Base-by-base conservation (phyloP, 2,888 invertebrate species). In the Noctua janthe region DNA sequence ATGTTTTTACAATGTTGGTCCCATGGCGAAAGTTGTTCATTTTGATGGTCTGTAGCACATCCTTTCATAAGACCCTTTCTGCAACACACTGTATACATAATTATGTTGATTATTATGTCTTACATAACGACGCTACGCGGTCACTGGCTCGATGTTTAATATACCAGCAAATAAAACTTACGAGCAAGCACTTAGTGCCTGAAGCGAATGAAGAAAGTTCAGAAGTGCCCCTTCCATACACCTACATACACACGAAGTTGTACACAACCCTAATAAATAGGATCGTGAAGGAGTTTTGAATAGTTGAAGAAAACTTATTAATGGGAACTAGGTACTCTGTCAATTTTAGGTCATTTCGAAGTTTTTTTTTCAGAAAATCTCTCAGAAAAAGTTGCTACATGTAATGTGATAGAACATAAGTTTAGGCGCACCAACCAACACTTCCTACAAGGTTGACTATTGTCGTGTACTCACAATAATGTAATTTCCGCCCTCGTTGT, bases 401-500 rank as follows among this genome's bases (percentile, higher is more conserved):
- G 8, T 35, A 35, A 35, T 35, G 8, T 64, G 8, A 29, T 62
- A 35, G 17, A 64, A 64, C 10, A 64, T 4, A n/a, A n/a, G 39
- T 59, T 54, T 4, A 59, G 7, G 15, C 15, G 7, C 43, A 54
- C 43, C n/a, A 47, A 49, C 62, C 20, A 47, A 49, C 7, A 59
- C n/a, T 59, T 64, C 56, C 43, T 70, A 23, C 51, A 54, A 78
- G 47, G 11, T 47, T 47, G 47, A 47, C 47, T 47, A 47, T 83
- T 85, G 66, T 74, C 56, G 66, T 77, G 64, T 67, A 77, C 54
- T 80, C 23, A 78, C 69, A 76, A 71, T 35, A 76, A 83, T 71
- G 54, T 73, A 74, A 69, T 77, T 85, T 85, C 81, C 84, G 79
- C 86, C 88, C 85, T 89, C 88, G 90, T 90, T 90, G 84, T 88